Evolutionary conservation across 2,888 invertebrate species (phyloP).

Genomic region (Theretra japonica): DNA sequence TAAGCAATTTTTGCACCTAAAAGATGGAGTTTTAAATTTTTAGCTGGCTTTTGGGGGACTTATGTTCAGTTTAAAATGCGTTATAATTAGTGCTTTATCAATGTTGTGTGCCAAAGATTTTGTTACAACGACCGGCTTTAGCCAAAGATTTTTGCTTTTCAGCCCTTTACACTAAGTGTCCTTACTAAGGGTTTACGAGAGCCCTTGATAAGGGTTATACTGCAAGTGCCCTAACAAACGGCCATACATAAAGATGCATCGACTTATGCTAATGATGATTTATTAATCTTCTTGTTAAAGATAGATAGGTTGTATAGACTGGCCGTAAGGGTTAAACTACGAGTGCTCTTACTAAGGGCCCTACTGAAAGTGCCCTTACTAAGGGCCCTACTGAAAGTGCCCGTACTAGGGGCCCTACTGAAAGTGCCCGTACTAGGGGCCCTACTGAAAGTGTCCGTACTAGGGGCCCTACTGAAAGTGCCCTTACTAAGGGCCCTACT

Average conservation of each 20-base stretch:
- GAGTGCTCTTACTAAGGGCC: background rate
- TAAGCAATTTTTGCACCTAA: too few species aligned
- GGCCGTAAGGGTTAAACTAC: too few species aligned
- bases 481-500: background rate
- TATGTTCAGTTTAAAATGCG: too few species aligned
- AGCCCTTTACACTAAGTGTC: background rate
- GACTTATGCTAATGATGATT: too few species aligned
- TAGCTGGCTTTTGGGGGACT: too few species aligned
- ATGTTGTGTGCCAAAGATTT: slow-evolving; percentile 13
- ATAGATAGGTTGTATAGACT: too few species aligned
- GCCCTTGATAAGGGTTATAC: background rate
- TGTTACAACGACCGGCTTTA: slow-evolving; percentile 1
- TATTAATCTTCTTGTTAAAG: too few species aligned
- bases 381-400: background rate
- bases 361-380: background rate
- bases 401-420: background rate
- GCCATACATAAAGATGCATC: too few species aligned
- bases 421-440: too few species aligned
- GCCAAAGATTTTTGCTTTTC: slow-evolving; percentile 19
- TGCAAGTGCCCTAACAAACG: background rate
- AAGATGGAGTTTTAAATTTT: too few species aligned
- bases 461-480: background rate
- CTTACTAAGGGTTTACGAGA: background rate
- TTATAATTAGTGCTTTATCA: background rate
- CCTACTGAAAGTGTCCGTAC: background rate